phyloP scores from a whole-genome alignment of 2,113 vertebrate genomes.

The Pterocles gutturalis region DNA sequence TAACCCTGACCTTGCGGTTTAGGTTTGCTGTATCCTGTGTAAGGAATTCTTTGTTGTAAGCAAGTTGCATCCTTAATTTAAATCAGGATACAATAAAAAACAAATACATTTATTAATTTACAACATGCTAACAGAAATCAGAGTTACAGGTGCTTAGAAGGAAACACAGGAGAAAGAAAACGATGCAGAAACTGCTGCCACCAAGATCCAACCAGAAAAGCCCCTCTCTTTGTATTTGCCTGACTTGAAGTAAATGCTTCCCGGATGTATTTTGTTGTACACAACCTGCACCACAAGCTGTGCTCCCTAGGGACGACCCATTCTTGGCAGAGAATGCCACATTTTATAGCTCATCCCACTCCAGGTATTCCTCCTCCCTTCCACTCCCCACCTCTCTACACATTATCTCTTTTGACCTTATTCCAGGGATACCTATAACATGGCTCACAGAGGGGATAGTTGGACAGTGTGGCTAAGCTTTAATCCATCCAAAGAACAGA shows the following conservation, averaged over 20 bases:
- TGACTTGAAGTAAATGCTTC: not conserved
- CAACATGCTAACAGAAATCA: not conserved
- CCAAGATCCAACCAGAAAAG: not conserved
- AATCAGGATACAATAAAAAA: not conserved
- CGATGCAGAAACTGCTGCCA: not conserved
- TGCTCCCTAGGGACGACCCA: accelerated
- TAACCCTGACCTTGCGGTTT: not conserved
- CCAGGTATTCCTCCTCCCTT: not conserved
- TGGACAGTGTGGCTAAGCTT: not conserved
- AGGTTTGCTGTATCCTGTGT: not conserved
- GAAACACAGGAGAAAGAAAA: not conserved
- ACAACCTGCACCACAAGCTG: not conserved
- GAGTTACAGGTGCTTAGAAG: not conserved
- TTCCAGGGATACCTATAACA: not conserved
- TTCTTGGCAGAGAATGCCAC: not conserved
- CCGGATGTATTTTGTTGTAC: not conserved
- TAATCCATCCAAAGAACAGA: not conserved
- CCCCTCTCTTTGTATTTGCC: not conserved
- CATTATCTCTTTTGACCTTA: not conserved
- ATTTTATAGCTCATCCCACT: not conserved
- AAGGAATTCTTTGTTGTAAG: not conserved
- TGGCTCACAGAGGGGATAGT: not conserved
- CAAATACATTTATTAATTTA: not conserved
- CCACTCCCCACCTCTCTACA: not conserved
- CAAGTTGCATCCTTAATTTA: not conserved